Base-by-base conservation (phyloP, 1,140 invertebrate species). In the Ceratoteleas bidentatus region DNA sequence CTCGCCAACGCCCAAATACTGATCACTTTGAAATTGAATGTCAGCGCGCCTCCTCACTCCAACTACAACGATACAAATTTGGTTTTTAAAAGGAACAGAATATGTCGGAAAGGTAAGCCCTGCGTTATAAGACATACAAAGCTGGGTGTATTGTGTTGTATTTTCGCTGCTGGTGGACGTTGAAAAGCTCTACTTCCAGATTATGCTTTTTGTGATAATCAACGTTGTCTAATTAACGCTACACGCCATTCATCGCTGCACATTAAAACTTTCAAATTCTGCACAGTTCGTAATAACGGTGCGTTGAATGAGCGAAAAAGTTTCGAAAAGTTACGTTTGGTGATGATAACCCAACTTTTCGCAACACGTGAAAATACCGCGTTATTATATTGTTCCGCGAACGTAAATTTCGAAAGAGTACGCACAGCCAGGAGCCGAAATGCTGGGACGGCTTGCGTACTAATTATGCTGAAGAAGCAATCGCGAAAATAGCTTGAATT, bases 71-170 rank as follows among this genome's bases (percentile, higher is more conserved):
- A 95, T 76, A 96, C 96, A 5, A 91, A 93, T 54, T 91, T 97
- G 33, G 94, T 95, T 69, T 96, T 98, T 90, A 95, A 95, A 86
- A 92, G 97, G 79, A 97, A 96, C 90, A 97, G 97, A 92, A 96
- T 97, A 83, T 98, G 97, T 86, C 92, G 96, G 47, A 96, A 96
- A 94, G 95, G 96, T 97, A 75, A 82, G 76, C 58, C 64, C 38
- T 66, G 53, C 56, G 53, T 70, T 24, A 62, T 65, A n/a, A n/a
- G n/a, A n/a, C n/a, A n/a, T n/a, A n/a, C n/a, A n/a, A n/a, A n/a
- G n/a, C n/a, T n/a, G n/a, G n/a, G n/a, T n/a, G n/a, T n/a, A n/a
- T n/a, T n/a, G n/a, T n/a, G n/a, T n/a, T n/a, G n/a, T n/a, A n/a
- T n/a, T n/a, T n/a, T n/a, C n/a, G n/a, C n/a, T n/a, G n/a, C n/a